Conservation (phyloP, 2,113 vertebrate genomes). For the Phylloscopus trochiloides region DNA sequence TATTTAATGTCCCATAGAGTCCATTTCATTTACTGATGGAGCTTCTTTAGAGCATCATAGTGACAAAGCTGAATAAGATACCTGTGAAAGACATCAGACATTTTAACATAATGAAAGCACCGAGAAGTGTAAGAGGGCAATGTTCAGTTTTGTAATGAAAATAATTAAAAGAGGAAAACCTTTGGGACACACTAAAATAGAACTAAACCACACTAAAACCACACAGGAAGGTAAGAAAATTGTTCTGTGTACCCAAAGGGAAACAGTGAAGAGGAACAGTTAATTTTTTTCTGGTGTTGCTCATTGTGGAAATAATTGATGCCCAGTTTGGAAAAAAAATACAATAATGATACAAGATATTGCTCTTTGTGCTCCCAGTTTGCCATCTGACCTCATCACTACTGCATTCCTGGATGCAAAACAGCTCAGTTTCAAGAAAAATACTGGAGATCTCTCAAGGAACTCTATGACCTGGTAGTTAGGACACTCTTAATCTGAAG, state of each 20-base stretch:
- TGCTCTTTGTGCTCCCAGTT: neutral
- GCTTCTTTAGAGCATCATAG: neutral
- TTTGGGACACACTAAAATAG: neutral
- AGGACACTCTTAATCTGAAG: neutral
- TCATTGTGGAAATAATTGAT: neutral
- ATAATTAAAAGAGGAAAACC: neutral
- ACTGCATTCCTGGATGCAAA: neutral
- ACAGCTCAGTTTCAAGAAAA: neutral
- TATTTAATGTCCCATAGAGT: constrained; percentile 15
- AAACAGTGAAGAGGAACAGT: neutral
- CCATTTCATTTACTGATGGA: neutral
- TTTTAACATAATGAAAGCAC: neutral
- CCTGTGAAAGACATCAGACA: neutral
- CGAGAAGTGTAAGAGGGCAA: neutral
- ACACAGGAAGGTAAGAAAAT: neutral
- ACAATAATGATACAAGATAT: neutral
- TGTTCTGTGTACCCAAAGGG: neutral
- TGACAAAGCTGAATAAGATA: neutral
- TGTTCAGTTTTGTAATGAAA: neutral
- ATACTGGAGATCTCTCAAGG: neutral
- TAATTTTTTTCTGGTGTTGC: neutral
- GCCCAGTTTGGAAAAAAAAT: neutral
- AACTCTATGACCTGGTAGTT: neutral
- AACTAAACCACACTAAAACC: neutral
- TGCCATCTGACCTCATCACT: neutral